Evolutionary conservation across 2,113 vertebrate species (phyloP), one percentile per base, ranked within the genome.

Genomic region (Calonectris borealis): DNA sequence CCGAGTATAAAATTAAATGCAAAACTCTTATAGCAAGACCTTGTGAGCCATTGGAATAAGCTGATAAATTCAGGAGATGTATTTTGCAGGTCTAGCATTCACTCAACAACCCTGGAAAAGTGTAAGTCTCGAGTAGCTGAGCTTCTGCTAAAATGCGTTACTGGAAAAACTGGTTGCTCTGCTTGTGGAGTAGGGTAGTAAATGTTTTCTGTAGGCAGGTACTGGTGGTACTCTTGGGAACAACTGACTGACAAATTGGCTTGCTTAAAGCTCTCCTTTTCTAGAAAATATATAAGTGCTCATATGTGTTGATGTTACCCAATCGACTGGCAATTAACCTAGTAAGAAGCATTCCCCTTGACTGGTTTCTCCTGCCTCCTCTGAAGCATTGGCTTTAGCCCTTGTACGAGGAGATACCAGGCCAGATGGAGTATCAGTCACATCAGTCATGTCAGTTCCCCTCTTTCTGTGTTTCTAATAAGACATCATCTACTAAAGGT

Each of bases 351-450:
- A 8, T 78, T 72, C 10, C 46, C 27, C 38, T 51, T 38, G 42
- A 6, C 8, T 24, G 65, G 44, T 31, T 52, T 60, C 38, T 66
- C 17, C 8, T 16, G 7, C 17, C 17, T 65, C 31, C 65, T 62
- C 36, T 19, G 51, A 27, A 72, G 36, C 32, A 14, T 44, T 31
- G 10, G 44, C 36, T n/a, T 55, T 36, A 38, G 42, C 29, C 62
- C 42, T 13, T 36, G 17, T 24, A 19, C 2, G n/a, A 55, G 58
- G 54, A 40, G 29, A 12, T 31, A 3, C 38, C 14, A 11, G 52
- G 38, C 42, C 31, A 16, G 54, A 10, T 1, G 4, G 22, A 46
- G 16, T 3, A 3, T 38, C 31, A 19, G 24, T 51, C 2, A 1
- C 6, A 16, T 36, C 68, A 54, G n/a, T 42, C n/a, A 4, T 13